Base-by-base conservation (phyloP, 2,797 vertebrate species). In the Menidia menidia region DNA sequence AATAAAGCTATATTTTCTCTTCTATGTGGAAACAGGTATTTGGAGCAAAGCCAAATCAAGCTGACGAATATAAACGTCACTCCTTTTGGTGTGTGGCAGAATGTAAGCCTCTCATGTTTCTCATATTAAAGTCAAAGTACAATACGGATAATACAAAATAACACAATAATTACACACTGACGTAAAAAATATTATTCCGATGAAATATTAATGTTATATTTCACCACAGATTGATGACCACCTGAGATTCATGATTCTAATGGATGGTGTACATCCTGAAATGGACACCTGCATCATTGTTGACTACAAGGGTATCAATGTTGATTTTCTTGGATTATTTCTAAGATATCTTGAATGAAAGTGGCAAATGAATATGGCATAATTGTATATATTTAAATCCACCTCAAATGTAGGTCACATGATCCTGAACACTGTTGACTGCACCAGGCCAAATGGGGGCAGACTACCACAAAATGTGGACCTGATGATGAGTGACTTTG, bases 251-350 rank as follows among this genome's bases (percentile, higher is more conserved):
- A 95, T 95, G 95, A 95, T 96, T 85, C 72, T 96, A 61, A 95
- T 95, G 95, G 95, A 96, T 15, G 94, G 93, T 0, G 67, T 96
- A 56, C 95, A 95, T 64, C 95, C 95, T 18, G 95, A 96, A 87
- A 93, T 96, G 90, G 95, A 96, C 81, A 96, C 95, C 2, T 96
- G 95, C 64, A 92, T 96, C 75, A 94, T 96, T 3, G 91, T 95
- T 67, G 94, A 96, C 51, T 96, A 96, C 79, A 96, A 96, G 93
- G 95, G 95, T 95, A 16, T 1, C 15, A 48, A 8, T 6, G 43
- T 45, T 16, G 14, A 15, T 3, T 16, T 47, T 6, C n/a, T 48
- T 48, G n/a, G 8, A 9, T 44, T 0, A 0, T 53, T 58, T 56
- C 5, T 39, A 14, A 39, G 15, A 39, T 16, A 4, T 25, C 5